Evolutionary conservation across 1,140 invertebrate genomes (phyloP), one percentile per base, ranked within the genome.

Genomic region (Parasteatoda tepidariorum): DNA sequence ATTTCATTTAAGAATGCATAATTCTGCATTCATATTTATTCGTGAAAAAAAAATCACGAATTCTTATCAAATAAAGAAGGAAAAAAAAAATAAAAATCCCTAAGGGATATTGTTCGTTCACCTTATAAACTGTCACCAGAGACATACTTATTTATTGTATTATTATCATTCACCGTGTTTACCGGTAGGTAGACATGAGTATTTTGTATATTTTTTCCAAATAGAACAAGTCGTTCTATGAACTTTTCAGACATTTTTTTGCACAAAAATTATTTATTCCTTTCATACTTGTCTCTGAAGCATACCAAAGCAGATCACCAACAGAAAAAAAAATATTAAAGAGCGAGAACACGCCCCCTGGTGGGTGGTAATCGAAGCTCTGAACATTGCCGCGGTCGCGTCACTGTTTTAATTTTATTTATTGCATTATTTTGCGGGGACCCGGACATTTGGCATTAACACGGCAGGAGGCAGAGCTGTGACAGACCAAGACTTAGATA

Each of bases 371-470:
- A 18, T 26, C 26, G 9, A 73, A 73, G 7, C 70, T 55, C 22
- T 28, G 2, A 33, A 26, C 26, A n/a, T 28, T 57, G 48, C 34
- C 66, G 48, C 38, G 67, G 34, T 33, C 9, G 26, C 34, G 70
- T 55, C 54, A 13, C 70, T 55, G 48, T 73, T 73, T 62, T 33
- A 75, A 41, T 75, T n/a, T n/a, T 75, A 75, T 75, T 75, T 75
- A 75, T 75, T 62, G 73, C 57, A 75, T 75, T 75, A 75, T 75
- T 75, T 75, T 75, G 24, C 62, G 73, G 38, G 33, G 57, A 75
- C 57, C 73, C 73, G 73, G 73, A 75, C 73, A 75, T 75, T 31
- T 75, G 73, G 73, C 55, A 75, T 75, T 75, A 75, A 62, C 33
- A 30, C 73, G 24, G 73, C 15, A 62, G 73, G 73, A n/a, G 57